Percentiles rank a stretch among this genome's conserved stretches.
Evolutionary conservation across 2,797 vertebrate genomes (phyloP).

Genomic region (Podarcis siculus): DNA sequence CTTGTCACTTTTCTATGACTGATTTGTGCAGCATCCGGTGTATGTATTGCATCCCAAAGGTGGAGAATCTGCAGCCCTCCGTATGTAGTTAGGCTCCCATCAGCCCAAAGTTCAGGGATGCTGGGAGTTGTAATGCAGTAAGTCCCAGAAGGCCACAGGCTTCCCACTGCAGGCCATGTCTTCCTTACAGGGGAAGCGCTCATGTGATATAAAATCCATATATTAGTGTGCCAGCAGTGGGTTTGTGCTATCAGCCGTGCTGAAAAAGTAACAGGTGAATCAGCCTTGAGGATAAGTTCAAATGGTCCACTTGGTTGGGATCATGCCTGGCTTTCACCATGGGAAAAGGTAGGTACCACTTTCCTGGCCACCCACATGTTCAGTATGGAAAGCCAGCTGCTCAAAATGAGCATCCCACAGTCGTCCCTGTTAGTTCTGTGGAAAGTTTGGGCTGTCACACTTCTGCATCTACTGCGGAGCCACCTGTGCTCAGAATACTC

Average conservation of each 20-base stretch:
- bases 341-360: not conserved
- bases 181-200: not conserved
- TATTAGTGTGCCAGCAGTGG: not conserved
- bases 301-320: not conserved
- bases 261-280: not conserved
- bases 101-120: not conserved
- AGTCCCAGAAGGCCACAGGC: too few relatives aligned
- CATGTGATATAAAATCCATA: not conserved
- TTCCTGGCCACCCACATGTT: not conserved
- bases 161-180: not conserved
- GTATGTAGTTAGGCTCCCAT: not conserved
- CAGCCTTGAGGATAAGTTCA: not conserved
- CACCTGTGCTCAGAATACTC: not conserved
- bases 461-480: not conserved
- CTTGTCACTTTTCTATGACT: accelerated
- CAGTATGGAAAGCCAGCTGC: not conserved
- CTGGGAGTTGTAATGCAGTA: too few relatives aligned
- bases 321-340: not conserved
- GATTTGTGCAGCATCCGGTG: too few relatives aligned
- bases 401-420: not conserved
- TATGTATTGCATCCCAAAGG: not conserved
- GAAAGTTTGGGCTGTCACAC: not conserved
- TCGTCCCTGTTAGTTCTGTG: not conserved
- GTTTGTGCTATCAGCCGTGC: not conserved
- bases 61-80: not conserved